Conservation (phyloP, 1,140 invertebrate genomes). For the Oryctes rhinoceros region DNA sequence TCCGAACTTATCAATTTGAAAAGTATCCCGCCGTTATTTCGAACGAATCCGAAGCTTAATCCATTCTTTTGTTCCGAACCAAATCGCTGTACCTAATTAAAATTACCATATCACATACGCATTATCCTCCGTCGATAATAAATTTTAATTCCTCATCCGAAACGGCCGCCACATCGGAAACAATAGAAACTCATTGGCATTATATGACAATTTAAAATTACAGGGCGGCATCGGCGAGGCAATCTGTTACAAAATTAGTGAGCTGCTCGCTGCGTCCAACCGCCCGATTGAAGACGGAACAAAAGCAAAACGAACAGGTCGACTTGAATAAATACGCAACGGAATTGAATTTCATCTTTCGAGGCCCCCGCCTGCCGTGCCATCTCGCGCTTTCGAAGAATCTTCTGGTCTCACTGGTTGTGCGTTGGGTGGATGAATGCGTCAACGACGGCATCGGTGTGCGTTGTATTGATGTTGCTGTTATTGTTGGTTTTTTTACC, state of each 20-base stretch:
- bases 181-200: neutral
- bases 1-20: too few relatives aligned
- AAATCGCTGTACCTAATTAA: too few relatives aligned
- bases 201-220: slow-evolving; percentile 12
- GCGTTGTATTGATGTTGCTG: too few relatives aligned
- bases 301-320: neutral
- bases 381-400: too few relatives aligned
- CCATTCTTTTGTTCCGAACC: too few relatives aligned
- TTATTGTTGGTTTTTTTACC: too few relatives aligned
- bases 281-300: neutral
- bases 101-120: too few relatives aligned
- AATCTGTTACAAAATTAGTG: slow-evolving; percentile 11
- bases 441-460: too few relatives aligned
- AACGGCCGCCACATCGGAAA: neutral
- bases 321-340: neutral
- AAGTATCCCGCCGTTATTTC: too few relatives aligned
- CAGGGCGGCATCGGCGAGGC: neutral
- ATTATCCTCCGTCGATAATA: neutral
- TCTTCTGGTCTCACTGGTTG: too few relatives aligned
- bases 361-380: neutral
- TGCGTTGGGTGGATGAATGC: too few relatives aligned
- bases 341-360: slow-evolving; percentile 2
- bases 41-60: too few relatives aligned
- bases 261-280: neutral
- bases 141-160: neutral